Conservation (phyloP, 2,113 vertebrate genomes). For the Paradoxurus hermaphroditus region DNA sequence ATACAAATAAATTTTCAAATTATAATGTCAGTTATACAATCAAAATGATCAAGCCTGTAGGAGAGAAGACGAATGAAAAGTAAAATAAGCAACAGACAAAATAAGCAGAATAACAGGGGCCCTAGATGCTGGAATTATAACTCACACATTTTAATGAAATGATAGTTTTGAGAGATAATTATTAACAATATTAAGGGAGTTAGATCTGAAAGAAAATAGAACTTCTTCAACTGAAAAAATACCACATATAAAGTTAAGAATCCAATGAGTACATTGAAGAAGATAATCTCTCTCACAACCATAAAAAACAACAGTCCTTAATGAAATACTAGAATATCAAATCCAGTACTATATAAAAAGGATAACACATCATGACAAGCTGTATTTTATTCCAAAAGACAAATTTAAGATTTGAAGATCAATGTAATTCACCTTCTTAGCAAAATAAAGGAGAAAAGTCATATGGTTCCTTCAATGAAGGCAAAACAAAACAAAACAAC, state of each 20-base stretch:
- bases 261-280: background rate
- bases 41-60: background rate
- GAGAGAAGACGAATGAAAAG: background rate
- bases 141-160: background rate
- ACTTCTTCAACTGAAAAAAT: slow-evolving; percentile 3
- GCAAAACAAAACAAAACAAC: background rate
- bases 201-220: background rate
- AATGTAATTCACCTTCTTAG: background rate
- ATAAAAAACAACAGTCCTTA: slow-evolving; percentile 1
- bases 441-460: background rate
- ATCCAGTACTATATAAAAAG: background rate
- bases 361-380: background rate
- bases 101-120: background rate
- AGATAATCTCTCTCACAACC: background rate
- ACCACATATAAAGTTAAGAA: background rate
- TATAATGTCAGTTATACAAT: background rate
- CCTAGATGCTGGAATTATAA: background rate
- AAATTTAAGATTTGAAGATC: background rate
- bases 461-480: background rate
- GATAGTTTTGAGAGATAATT: background rate
- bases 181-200: background rate
- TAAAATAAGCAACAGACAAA: background rate
- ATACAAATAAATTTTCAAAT: background rate
- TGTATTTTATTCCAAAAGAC: background rate
- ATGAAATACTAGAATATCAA: background rate